A percentile compares a stretch with the other conserved stretches of the same genome.
Evolutionary conservation across 2,113 vertebrate genomes (phyloP).

Genomic region (Tonatia bakeri): DNA sequence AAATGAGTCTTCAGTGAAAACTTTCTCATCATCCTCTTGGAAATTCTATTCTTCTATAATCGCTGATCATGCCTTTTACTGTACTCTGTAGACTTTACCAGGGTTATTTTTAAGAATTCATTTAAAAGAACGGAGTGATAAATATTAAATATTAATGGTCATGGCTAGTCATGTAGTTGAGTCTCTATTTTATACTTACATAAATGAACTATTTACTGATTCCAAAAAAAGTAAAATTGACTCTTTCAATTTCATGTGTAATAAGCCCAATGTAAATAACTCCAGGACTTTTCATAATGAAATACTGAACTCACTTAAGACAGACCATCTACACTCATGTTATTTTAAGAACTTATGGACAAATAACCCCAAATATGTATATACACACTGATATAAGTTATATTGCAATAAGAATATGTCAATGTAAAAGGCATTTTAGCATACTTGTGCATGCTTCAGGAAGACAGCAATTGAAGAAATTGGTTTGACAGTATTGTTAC

Average conservation of each 20-base stretch:
- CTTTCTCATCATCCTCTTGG: neutral
- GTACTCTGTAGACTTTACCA: neutral
- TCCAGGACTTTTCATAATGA: neutral
- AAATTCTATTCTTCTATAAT: neutral
- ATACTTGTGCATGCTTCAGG: neutral
- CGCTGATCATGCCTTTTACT: neutral
- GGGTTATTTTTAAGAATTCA: neutral
- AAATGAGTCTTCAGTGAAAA: neutral
- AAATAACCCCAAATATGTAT: neutral
- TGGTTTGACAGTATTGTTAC: neutral
- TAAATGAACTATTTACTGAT: neutral
- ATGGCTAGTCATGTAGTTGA: neutral
- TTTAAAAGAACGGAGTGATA: neutral
- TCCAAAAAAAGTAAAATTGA: neutral
- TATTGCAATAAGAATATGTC: neutral
- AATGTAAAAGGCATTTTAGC: neutral
- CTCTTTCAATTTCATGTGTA: neutral
- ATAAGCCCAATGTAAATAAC: neutral
- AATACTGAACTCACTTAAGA: neutral
- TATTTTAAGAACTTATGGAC: neutral
- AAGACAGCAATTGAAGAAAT: neutral
- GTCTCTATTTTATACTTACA: neutral
- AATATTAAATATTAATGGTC: neutral
- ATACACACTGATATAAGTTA: neutral
- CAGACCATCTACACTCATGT: neutral